Evolutionary conservation across 2,888 invertebrate species (phyloP), one percentile per base, ranked within the genome.

Genomic region (Pasiphila rectangulata): DNA sequence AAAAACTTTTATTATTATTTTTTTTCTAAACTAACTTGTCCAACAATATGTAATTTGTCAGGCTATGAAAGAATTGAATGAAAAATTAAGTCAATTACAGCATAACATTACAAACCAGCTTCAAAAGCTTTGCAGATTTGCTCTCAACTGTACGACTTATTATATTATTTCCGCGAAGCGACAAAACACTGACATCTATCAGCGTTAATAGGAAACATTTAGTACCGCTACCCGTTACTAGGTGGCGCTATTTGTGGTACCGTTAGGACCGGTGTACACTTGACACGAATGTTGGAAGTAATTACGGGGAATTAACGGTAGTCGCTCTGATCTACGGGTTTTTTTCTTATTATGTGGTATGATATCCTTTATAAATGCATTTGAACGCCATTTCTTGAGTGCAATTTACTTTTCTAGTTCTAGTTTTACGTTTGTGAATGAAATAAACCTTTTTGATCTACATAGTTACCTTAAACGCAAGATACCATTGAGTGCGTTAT

Each of bases 181-280:
- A 53, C 54, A 67, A 66, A 69, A 67, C 58, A 64, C 15, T 64
- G 72, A 69, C 72, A 78, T 76, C 81, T 79, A 70, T 75, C 62
- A 67, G 54, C 61, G 51, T 50, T 65, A 65, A 63, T 67, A 70
- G 69, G 70, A 79, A 80, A 62, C 71, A 50, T 63, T 59, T 63
- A 65, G 69, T 83, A 83, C 83, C 83, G 84, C 84, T 85, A 85
- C 64, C 62, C 69, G 66, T 64, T 75, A 75, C 81, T 77, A 83
- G 86, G 72, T 83, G 86, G 78, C 83, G 74, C 69, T 76, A 74
- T 70, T 74, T 66, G 60, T 58, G 58, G 49, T 47, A 46, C 57
- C 57, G 59, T 57, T 57, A 48, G 25, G n/a, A 36, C 15, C 36
- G 50, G 46, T 45, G 40, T 40, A 41, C 50, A 45, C 50, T 45